Evolutionary conservation across 2,797 vertebrate genomes (phyloP).

Genomic region (Clamator glandarius): DNA sequence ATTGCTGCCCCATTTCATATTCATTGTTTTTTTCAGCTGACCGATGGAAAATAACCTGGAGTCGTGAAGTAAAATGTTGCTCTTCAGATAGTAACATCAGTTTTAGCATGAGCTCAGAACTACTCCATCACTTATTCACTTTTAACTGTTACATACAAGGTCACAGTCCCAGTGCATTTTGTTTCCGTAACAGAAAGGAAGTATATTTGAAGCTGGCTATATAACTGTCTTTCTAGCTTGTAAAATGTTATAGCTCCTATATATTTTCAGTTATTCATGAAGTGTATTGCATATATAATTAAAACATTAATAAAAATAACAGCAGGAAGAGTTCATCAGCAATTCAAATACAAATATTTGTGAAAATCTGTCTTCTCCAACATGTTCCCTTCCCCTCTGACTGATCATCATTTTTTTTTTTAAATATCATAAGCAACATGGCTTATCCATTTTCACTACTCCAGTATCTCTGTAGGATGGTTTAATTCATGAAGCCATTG

Average conservation of each 20-base stretch:
- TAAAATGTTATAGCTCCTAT: slow-evolving; percentile 30
- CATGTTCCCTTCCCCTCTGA: slow-evolving; percentile 43
- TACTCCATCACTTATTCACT: neutral
- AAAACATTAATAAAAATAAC: slow-evolving; percentile 72
- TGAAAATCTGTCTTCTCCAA: slow-evolving; percentile 70
- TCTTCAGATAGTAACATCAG: neutral
- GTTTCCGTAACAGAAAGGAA: slow-evolving; percentile 26
- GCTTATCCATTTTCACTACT: slow-evolving; percentile 27
- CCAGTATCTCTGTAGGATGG: slow-evolving; percentile 29
- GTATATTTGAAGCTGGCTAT: slow-evolving; percentile 9
- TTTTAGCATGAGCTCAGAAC: neutral
- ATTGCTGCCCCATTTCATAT: neutral
- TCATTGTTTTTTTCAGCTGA: neutral
- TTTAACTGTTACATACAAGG: neutral
- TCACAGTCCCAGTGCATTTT: neutral
- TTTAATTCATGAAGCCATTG: slow-evolving; percentile 27
- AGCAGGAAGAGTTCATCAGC: slow-evolving; percentile 71
- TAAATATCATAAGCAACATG: slow-evolving; percentile 15
- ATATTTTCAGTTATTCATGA: slow-evolving; percentile 42
- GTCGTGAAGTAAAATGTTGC: neutral
- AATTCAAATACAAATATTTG: slow-evolving; percentile 71
- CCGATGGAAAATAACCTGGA: neutral
- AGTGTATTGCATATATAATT: slow-evolving; percentile 64
- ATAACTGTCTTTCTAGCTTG: slow-evolving; percentile 20
- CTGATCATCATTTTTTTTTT: neutral